Conservation (phyloP, 2,888 invertebrate species). For the Tenthredo distinguenda region DNA sequence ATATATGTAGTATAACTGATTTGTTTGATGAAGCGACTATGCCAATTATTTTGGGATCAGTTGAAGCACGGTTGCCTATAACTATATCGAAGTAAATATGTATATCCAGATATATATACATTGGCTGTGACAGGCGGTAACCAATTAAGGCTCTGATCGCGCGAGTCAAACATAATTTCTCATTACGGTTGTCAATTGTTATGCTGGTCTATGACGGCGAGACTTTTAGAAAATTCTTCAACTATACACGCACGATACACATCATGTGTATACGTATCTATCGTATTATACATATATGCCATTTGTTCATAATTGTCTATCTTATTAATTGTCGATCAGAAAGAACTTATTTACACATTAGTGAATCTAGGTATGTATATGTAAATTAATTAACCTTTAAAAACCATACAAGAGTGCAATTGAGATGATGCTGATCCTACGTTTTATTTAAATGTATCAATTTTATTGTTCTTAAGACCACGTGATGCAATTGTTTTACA, state of each 20-base stretch:
- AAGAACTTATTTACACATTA: background rate
- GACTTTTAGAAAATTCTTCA: background rate
- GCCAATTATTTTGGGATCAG: conserved; percentile 39
- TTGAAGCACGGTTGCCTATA: conserved; percentile 38
- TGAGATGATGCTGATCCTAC: conserved; percentile 49
- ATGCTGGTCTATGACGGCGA: background rate
- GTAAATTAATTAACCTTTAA: background rate
- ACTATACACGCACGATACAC: background rate
- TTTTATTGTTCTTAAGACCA: conserved; percentile 38
- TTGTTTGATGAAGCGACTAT: conserved; percentile 14
- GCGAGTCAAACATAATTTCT: conserved; percentile 10
- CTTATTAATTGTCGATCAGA: background rate
- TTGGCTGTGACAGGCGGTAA: conserved; percentile 48
- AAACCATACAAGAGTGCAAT: conserved; percentile 50
- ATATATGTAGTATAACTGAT: conserved; percentile 26
- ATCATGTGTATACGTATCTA: background rate
- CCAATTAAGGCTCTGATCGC: conserved; percentile 34
- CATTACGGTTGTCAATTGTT: conserved; percentile 32
- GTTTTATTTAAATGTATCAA: conserved; percentile 22
- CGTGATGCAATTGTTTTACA: conserved; percentile 47
- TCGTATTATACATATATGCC: conserved; percentile 26
- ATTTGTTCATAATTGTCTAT: background rate
- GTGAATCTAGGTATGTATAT: background rate
- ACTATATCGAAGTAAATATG: conserved; percentile 40
- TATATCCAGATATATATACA: conserved; percentile 35